These are phyloP conservation scores for Carterocephalus palaemon DNA, from an alignment of 2,888 invertebrate species.

Conservation along the genomic window DNA sequence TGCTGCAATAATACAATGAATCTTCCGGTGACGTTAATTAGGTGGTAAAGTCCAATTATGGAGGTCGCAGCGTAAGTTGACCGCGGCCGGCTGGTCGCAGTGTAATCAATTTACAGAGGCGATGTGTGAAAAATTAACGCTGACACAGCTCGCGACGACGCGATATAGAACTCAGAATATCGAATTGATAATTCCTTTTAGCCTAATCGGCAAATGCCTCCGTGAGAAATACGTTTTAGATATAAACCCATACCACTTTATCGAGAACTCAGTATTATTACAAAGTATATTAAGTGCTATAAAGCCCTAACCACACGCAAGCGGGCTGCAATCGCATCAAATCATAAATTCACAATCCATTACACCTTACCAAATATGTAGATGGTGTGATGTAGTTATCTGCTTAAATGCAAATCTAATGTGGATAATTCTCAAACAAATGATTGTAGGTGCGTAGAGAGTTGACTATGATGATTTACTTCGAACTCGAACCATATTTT, in stretches of 20 bases:
- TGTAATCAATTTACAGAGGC: conserved; percentile 53
- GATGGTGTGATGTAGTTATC: too few species aligned
- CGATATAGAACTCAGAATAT: conserved; percentile 54
- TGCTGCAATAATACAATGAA: conserved; percentile 1
- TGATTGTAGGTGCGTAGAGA: too few species aligned
- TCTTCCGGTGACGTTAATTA: conserved; percentile 21
- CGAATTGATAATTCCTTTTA: conserved; percentile 55
- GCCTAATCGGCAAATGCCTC: conserved; percentile 41
- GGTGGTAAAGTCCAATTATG: conserved; percentile 25
- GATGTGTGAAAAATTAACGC: conserved; percentile 58
- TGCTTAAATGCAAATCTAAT: too few species aligned
- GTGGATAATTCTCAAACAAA: too few species aligned
- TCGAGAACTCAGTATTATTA: neutral
- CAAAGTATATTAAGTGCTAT: too few species aligned
- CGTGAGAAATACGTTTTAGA: conserved; percentile 40
- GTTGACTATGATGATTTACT: too few species aligned
- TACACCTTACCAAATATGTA: too few species aligned
- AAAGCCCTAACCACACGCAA: too few species aligned
- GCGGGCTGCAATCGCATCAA: too few species aligned
- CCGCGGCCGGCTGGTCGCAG: conserved; percentile 24
- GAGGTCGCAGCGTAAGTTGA: conserved; percentile 20
- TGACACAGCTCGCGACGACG: conserved; percentile 40
- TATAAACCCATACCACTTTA: conserved; percentile 12
- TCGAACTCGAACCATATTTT: too few species aligned
- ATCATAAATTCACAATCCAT: too few species aligned